Evolutionary conservation across 2,888 invertebrate species (phyloP).

Genomic region (Stenotaenia linearis): DNA sequence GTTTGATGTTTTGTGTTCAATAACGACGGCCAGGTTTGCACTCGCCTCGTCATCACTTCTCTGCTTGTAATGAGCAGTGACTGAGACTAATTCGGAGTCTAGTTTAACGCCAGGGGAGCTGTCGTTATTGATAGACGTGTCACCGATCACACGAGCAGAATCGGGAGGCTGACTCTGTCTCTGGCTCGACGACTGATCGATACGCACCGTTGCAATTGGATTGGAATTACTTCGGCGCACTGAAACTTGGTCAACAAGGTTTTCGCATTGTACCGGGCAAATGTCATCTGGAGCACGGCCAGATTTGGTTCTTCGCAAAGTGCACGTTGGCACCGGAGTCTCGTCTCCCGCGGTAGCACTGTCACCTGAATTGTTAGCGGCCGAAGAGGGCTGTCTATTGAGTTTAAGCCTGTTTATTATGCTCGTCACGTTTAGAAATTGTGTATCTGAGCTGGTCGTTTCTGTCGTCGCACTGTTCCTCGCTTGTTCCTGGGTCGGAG

Average conservation of each 20-base stretch:
- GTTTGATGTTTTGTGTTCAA: not conserved
- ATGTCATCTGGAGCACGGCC: conserved; percentile 5
- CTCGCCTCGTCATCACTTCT: not conserved
- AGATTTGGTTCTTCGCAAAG: conserved; percentile 28
- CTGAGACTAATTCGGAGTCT: not conserved
- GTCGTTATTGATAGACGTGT: not conserved
- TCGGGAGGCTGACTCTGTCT: not conserved
- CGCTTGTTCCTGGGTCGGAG: not conserved
- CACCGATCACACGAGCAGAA: not conserved
- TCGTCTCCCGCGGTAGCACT: not conserved
- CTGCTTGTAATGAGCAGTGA: not conserved
- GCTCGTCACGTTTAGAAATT: not conserved
- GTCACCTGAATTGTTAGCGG: not conserved
- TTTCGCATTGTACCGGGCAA: conserved; percentile 20
- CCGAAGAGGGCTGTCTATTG: not conserved
- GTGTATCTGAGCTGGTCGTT: not conserved
- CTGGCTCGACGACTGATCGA: conserved; percentile 1
- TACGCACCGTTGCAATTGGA: not conserved
- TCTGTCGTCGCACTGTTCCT: not conserved
- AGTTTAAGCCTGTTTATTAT: conserved; percentile 5
- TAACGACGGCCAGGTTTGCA: not conserved
- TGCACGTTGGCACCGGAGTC: not conserved
- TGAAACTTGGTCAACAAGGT: not conserved
- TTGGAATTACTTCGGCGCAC: conserved; percentile 11
- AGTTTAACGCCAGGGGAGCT: not conserved